These are phyloP conservation scores for Gobionotothen gibberifrons DNA, from an alignment of 2,797 vertebrate species.

Conservation along the genomic window DNA sequence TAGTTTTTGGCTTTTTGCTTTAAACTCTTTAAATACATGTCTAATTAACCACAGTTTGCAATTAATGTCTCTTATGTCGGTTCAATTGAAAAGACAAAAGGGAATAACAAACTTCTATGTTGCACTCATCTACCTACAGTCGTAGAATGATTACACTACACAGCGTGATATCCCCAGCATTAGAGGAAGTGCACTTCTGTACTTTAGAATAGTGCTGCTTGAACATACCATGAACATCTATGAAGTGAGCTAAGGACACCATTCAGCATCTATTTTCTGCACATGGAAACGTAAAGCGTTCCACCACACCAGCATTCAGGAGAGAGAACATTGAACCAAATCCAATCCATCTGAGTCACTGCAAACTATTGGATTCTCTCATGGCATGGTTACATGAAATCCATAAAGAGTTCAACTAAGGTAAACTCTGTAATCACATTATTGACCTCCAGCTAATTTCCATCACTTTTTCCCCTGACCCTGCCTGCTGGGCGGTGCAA, in stretches of 20 bases:
- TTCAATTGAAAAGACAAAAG: neutral
- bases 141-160: no score
- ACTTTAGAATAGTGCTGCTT: no score
- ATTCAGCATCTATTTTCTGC: no score
- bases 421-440: neutral
- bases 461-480: no score
- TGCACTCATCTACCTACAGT: no score
- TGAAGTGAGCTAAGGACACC: no score
- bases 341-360: neutral
- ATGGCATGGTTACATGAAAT: neutral
- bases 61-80: neutral
- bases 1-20: neutral
- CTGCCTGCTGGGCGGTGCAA: no score
- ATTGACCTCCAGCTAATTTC: no score
- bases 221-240: neutral
- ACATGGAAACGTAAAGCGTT: no score
- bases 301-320: neutral
- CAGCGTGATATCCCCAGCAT: neutral
- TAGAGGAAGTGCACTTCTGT: neutral
- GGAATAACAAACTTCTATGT: neutral
- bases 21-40: neutral
- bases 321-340: neutral
- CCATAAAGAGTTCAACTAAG: neutral
- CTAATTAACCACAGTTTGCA: neutral
- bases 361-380: no score